These are phyloP conservation scores for Sialia sialis DNA, from an alignment of 2,113 vertebrate genomes.

Conservation along the genomic window DNA sequence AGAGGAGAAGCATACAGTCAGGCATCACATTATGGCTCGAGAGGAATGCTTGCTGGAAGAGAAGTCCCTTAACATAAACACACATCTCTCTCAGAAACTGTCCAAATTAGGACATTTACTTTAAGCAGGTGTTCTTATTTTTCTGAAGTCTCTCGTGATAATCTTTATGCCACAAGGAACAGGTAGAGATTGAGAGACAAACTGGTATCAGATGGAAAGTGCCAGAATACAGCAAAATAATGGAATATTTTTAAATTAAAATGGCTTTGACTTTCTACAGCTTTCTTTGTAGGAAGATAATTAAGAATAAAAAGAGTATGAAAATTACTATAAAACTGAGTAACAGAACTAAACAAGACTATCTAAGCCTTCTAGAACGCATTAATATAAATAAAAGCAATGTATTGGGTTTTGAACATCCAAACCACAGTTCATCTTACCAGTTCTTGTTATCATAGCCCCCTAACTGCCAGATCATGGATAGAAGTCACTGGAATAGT, in stretches of 20 bases:
- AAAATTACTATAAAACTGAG: not conserved
- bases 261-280: not conserved
- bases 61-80: not conserved
- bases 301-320: not conserved
- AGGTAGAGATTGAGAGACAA: not conserved
- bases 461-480: not conserved
- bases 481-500: not conserved
- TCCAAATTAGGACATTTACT: not conserved
- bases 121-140: not conserved
- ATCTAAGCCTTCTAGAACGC: not conserved
- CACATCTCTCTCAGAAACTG: not conserved
- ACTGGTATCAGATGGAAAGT: not conserved
- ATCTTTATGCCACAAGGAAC: not conserved
- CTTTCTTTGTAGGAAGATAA: not conserved
- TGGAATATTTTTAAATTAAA: not conserved
- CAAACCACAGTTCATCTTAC: not conserved
- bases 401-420: not conserved
- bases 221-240: not conserved
- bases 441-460: not conserved
- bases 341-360: not conserved
- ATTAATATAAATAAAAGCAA: not conserved
- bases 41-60: not conserved
- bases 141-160: not conserved
- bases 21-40: rapidly evolving
- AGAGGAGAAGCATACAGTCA: not conserved